A percentile compares a stretch with the other conserved stretches of the same genome.
Evolutionary conservation across 2,888 invertebrate genomes (phyloP).

Genomic region (Tigriopus californicus): DNA sequence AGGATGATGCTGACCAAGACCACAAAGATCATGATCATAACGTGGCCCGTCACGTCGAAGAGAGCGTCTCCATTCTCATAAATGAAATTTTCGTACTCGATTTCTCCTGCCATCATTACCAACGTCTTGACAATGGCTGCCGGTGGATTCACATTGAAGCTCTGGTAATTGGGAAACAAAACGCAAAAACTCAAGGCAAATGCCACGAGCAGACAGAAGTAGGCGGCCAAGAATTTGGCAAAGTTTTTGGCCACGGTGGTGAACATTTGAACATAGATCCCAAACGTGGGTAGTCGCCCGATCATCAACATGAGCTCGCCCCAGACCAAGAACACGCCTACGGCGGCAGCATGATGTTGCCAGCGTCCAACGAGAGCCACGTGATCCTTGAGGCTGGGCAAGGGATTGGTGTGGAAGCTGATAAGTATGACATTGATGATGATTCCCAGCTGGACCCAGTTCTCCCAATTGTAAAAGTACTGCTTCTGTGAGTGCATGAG

Average conservation of each 20-base stretch:
- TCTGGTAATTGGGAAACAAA: slow-evolving; percentile 48
- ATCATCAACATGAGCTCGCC: slow-evolving; percentile 66
- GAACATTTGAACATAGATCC: slow-evolving; percentile 49
- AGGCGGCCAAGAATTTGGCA: slow-evolving; percentile 56
- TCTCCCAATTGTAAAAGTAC: slow-evolving; percentile 64
- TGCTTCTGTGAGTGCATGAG: slow-evolving; percentile 47
- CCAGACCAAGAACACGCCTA: slow-evolving; percentile 62
- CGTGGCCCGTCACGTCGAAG: slow-evolving; percentile 52
- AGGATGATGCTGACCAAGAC: slow-evolving; percentile 59
- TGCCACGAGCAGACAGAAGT: slow-evolving; percentile 56
- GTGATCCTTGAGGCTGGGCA: slow-evolving; percentile 1
- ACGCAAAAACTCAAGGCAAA: slow-evolving; percentile 65
- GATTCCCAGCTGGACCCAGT: slow-evolving; percentile 61
- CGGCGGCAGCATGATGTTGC: slow-evolving; percentile 64
- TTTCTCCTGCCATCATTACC: slow-evolving; percentile 73
- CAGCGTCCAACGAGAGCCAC: slow-evolving; percentile 42
- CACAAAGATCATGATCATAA: slow-evolving; percentile 54
- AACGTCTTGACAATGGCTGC: slow-evolving; percentile 46
- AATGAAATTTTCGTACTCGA: slow-evolving; percentile 55
- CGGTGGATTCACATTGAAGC: slow-evolving; percentile 10
- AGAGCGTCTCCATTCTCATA: slow-evolving; percentile 34
- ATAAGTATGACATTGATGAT: slow-evolving; percentile 47
- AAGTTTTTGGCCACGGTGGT: slow-evolving; percentile 43
- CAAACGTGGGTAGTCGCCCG: slow-evolving; percentile 65
- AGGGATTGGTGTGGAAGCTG: slow-evolving; percentile 15